Percentiles rank a stretch among this genome's conserved stretches.
These are phyloP conservation scores for Pogonocherus hispidulus DNA, from an alignment of 2,888 invertebrate species.

Conservation along the genomic window DNA sequence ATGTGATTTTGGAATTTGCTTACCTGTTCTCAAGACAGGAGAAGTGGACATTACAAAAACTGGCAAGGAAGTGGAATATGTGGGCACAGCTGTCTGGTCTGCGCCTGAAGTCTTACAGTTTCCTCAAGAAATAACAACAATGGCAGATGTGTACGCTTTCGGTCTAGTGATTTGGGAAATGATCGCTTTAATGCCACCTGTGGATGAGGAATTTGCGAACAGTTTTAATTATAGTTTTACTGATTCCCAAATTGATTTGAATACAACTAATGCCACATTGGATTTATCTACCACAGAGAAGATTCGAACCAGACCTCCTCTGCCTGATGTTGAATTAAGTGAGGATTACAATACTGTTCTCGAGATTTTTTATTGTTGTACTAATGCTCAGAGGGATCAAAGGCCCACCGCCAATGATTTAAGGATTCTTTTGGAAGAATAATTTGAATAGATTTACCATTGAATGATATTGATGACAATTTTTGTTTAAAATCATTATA, in stretches of 20 bases:
- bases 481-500: too few relatives aligned
- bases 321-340: constrained; percentile 74
- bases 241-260: constrained; percentile 53
- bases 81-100: constrained; percentile 84
- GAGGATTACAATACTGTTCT: constrained; percentile 76
- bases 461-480: too few relatives aligned
- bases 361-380: constrained; percentile 80
- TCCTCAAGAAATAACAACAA: constrained; percentile 73
- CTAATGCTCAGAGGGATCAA: constrained; percentile 72
- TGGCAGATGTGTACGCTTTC: constrained; percentile 85
- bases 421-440: constrained; percentile 20
- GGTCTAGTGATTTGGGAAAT: constrained; percentile 88
- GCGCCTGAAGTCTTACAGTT: constrained; percentile 83
- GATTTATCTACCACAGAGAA: constrained; percentile 27
- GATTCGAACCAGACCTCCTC: constrained; percentile 75
- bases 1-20: constrained; percentile 88
- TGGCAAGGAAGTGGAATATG: constrained; percentile 73
- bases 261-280: constrained; percentile 32
- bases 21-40: constrained; percentile 78
- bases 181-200: constrained; percentile 79
- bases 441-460: too few relatives aligned
- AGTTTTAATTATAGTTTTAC: constrained; percentile 66
- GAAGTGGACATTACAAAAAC: constrained; percentile 71
- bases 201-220: constrained; percentile 57
- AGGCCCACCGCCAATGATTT: constrained; percentile 73